Conservation (phyloP, 2,888 invertebrate genomes). For the Pyrrhosoma nymphula region DNA sequence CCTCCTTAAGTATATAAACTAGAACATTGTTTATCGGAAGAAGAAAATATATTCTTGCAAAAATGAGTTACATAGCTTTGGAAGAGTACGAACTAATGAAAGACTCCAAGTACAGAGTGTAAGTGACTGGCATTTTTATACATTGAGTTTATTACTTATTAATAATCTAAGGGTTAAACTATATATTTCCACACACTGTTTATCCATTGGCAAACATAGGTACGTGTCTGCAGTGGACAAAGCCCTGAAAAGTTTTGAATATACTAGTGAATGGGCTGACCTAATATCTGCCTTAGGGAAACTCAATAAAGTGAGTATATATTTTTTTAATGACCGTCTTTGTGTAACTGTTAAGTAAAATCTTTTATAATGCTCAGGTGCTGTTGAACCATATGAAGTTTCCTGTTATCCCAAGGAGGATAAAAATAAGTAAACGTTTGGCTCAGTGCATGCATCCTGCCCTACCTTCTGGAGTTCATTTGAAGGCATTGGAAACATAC, state of each 20-base stretch:
- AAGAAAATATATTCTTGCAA: slow-evolving; percentile 37
- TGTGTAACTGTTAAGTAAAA: neutral
- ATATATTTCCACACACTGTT: neutral
- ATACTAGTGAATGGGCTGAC: slow-evolving; percentile 97
- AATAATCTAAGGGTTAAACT: neutral
- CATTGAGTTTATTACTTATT: neutral
- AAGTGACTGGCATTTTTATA: slow-evolving; percentile 74
- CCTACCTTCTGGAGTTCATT: slow-evolving; percentile 93
- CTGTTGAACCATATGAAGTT: slow-evolving; percentile 89
- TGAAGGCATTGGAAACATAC: slow-evolving; percentile 94
- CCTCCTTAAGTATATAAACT: neutral
- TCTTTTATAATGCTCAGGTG: slow-evolving; percentile 80
- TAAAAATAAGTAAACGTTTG: slow-evolving; percentile 92
- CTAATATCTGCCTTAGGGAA: slow-evolving; percentile 93
- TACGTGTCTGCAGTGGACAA: slow-evolving; percentile 91
- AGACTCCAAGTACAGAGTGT: slow-evolving; percentile 90
- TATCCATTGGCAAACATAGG: slow-evolving; percentile 73
- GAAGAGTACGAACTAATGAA: slow-evolving; percentile 91
- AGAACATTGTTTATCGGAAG: neutral
- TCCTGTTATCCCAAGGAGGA: slow-evolving; percentile 90
- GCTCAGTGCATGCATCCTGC: slow-evolving; percentile 97
- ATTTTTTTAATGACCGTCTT: neutral
- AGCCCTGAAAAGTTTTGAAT: slow-evolving; percentile 93
- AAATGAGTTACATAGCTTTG: slow-evolving; percentile 81
- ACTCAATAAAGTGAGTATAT: slow-evolving; percentile 87